Base-by-base conservation (phyloP, 1,140 invertebrate species). In the Liolophura sinensis region DNA sequence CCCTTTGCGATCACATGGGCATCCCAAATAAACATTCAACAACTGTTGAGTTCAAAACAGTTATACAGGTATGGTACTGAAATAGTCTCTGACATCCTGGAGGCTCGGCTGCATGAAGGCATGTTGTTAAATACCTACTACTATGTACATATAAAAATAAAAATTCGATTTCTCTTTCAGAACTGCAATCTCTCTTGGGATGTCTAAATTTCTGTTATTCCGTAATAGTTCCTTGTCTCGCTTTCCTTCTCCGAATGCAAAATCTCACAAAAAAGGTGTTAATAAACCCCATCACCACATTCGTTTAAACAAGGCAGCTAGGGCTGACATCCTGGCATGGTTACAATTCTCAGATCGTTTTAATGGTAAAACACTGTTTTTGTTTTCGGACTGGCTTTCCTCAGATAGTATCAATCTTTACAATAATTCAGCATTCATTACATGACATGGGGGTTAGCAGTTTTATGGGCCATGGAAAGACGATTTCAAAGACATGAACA, bases 121-220 rank as follows among this genome's bases (percentile, higher is more conserved):
- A 72, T 68, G 51, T 11, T 68, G 12, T 22, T 27, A 12, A 72
- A 72, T 56, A 55, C 62, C 46, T 22, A 15, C n/a, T 22, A 20
- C 18, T n/a, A 62, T 46, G 9, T 50, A 55, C 16, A 16, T 52
- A 47, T 56, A 40, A 24, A 40, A 31, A 4, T 18, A 18, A 9
- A 12, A 14, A 27, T 18, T 48, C 62, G 50, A 48, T 62, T 58
- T 55, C 62, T 25, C 20, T 67, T 15, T 56, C 40, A n/a, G 24
- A 70, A 46, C 46, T 70, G 25, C 68, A 70, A 55, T 70, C 68
- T 22, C 46, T 65, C 20, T 27, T 70, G 20, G 68, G 64, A 48
- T 31, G 62, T 4, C 40, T 70, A 27, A 70, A 70, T 60, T 70
- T 67, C 46, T 58, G 49, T 3, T 65, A 49, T 64, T 60, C 12